Evolutionary conservation across 2,888 invertebrate species (phyloP).

Genomic region (Encarsia formosa): DNA sequence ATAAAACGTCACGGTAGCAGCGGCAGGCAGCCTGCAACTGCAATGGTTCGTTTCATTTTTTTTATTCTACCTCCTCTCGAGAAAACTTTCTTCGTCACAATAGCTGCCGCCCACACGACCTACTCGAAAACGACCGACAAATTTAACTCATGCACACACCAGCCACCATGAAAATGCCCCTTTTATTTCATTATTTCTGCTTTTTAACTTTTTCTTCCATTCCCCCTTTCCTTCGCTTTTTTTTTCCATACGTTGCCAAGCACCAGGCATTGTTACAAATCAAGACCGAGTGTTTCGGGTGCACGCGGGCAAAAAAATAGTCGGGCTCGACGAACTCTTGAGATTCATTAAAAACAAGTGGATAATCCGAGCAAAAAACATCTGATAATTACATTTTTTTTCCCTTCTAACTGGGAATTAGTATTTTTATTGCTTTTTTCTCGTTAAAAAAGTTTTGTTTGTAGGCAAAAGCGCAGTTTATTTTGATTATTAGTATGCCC

Average conservation of each 20-base stretch:
- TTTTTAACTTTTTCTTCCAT: slow-evolving; percentile 1
- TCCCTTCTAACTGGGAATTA: no score
- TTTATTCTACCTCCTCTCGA: no score
- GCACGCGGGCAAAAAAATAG: no score
- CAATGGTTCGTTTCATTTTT: no score
- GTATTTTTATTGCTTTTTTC: no score
- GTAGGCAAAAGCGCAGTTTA: no score
- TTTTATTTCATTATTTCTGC: slow-evolving; percentile 17
- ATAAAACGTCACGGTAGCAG: slow-evolving; percentile 24
- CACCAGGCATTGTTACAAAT: neutral
- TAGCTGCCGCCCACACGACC: neutral
- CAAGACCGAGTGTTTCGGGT: neutral
- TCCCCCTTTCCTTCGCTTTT: neutral
- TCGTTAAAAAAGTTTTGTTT: no score
- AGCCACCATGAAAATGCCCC: neutral
- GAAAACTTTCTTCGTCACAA: slow-evolving; percentile 21
- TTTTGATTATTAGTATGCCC: no score
- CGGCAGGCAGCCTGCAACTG: slow-evolving; percentile 2
- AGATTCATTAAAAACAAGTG: no score
- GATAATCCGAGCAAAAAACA: no score
- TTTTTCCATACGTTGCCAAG: neutral
- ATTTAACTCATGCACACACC: slow-evolving; percentile 2
- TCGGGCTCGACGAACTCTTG: no score
- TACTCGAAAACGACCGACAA: slow-evolving; percentile 14
- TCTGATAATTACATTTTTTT: no score